A percentile compares a stretch with the other conserved stretches of the same genome.
These are phyloP conservation scores for Mus caroli DNA, from an alignment of 2,797 vertebrate genomes.

Conservation along the genomic window DNA sequence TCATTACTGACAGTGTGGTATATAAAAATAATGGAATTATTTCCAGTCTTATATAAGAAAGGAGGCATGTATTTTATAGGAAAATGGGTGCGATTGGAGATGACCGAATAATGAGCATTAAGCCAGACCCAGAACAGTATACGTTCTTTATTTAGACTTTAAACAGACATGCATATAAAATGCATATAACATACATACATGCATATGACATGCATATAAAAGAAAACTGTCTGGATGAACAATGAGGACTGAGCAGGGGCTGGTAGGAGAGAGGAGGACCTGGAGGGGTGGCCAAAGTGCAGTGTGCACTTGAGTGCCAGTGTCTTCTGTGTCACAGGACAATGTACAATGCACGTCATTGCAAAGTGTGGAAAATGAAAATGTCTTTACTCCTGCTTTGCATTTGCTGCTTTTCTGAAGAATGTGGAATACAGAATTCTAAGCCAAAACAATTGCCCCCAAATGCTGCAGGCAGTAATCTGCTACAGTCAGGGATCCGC, in stretches of 20 bases:
- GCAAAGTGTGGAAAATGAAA: background rate
- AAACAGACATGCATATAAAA: background rate
- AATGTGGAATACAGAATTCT: background rate
- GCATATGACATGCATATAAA: too few species aligned
- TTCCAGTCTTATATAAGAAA: background rate
- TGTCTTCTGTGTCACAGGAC: background rate
- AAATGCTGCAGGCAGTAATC: background rate
- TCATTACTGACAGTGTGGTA: too few species aligned
- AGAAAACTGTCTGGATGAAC: background rate
- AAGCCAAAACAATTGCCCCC: constrained; percentile 16
- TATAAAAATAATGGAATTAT: background rate
- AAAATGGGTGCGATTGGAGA: background rate
- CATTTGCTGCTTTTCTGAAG: background rate
- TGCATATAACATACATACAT: too few species aligned
- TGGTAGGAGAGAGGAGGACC: too few species aligned
- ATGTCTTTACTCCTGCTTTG: background rate
- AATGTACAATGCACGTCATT: too few species aligned
- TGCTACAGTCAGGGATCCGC: background rate
- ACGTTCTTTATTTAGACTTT: background rate
- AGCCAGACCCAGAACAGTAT: background rate
- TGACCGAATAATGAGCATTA: background rate
- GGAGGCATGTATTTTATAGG: background rate
- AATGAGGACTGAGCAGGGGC: background rate
- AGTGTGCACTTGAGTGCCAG: background rate
- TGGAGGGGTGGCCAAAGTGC: background rate